Conservation (phyloP, 2,113 vertebrate species). For the Microtus oregoni region DNA sequence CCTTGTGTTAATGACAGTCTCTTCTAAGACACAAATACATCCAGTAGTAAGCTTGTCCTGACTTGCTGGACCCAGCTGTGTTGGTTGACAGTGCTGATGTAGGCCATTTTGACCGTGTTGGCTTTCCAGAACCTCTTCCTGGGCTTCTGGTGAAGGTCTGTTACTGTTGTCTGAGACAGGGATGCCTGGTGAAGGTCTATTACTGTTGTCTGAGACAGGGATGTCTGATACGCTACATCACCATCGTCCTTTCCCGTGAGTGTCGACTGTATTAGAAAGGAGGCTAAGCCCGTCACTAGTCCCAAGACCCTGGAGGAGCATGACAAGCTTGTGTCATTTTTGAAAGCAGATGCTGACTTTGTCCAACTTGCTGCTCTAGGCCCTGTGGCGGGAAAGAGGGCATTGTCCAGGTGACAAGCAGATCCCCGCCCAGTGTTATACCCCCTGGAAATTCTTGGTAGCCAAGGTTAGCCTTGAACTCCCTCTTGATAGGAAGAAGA, state of each 20-base stretch:
- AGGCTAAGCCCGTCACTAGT: not conserved
- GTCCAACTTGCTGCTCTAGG: not conserved
- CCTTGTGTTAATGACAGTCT: not conserved
- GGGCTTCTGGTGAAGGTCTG: too few relatives aligned
- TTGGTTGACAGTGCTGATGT: not conserved
- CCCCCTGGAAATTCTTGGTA: too few relatives aligned
- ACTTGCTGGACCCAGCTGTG: not conserved
- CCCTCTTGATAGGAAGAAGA: too few relatives aligned
- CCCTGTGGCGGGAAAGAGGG: not conserved
- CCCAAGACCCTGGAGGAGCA: not conserved
- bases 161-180: not conserved
- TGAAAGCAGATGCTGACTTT: too few relatives aligned
- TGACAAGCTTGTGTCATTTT: too few relatives aligned
- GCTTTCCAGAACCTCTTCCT: not conserved
- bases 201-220: not conserved
- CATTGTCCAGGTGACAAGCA: too few relatives aligned
- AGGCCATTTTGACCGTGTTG: not conserved
- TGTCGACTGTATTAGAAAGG: not conserved
- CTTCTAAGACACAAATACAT: not conserved
- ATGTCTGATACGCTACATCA: not conserved
- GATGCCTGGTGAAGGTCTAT: not conserved
- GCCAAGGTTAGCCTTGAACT: too few relatives aligned
- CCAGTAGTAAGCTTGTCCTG: not conserved
- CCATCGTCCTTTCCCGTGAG: fast-evolving
- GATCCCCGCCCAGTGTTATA: too few relatives aligned